Base-by-base conservation (phyloP, 2,888 invertebrate genomes). In the Drosophila nr. perissopoda region DNA sequence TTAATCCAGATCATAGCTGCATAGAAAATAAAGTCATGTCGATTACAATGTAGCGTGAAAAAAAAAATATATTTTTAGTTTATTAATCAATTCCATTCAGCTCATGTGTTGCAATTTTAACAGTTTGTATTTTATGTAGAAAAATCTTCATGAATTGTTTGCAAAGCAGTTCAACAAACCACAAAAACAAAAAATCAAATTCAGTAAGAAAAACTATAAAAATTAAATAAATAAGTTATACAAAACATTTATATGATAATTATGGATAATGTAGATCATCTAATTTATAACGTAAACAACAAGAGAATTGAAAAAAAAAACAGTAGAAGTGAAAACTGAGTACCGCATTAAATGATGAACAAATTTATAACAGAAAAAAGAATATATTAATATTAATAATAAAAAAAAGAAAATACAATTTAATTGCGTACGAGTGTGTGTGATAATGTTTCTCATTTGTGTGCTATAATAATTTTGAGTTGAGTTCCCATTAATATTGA, bases 231-330 rank as follows among this genome's bases (percentile, higher is more conserved):
- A 80, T 80, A 81, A 79, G 76, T 83, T 82, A 84, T 75, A 76
- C 76, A 89, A 88, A 46, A 85, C 85, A 88, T 89, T 83, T 82
- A 89, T 88, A 89, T 75, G 62, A 89, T 84, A 76, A 83, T 72
- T 89, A 85, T 74, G 60, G 81, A 81, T 76, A 88, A 89, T 83
- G 81, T 81, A 88, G 79, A 80, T 74, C 79, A 84, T 82, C 54
- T 66, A 60, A 73, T 73, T 73, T 80, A 76, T 63, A 79, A 73
- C 31, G 48, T 31, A 69, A 61, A 5, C 31, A 58, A 29, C 46
- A 49, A 53, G 21, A 34, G 27, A 48, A 66, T 60, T 27, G 33
- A 59, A 59, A 70, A 64, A 61, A 63, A 54, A 40, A 48, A 46
- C 21, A 46, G 16, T 46, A 25, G 46, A 46, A 21, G 56, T 64